Base-by-base conservation (phyloP, 2,113 vertebrate species). In the Psammodynastes pulverulentus region DNA sequence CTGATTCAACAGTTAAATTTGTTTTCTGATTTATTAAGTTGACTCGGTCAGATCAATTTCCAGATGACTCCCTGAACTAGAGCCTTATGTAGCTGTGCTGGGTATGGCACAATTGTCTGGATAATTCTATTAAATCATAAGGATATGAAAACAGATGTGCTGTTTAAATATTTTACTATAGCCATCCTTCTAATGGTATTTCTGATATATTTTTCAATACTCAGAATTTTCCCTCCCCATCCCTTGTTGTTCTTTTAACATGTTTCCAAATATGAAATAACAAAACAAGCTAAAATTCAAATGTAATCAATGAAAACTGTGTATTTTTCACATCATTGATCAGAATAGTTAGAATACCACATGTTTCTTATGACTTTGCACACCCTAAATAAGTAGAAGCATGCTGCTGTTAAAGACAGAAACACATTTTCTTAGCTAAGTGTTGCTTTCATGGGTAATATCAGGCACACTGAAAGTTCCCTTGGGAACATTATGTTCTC, bases 391-490 rank as follows among this genome's bases (percentile, higher is more conserved):
- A 87, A 67, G 86, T 52, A 87, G 46, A 91, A 67, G 45, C 85
- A 67, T 67, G 5, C 67, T 4, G 10, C 46, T 88, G 72, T 89
- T 23, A 48, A 88, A 84, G 19, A 13, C 29, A 56, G 86, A 84
- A 92, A 84, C 43, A 89, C n/a, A 45, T 79, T 92, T 84, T 92
- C 39, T 89, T 92, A 15, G 17, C 15, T 56, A 88, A 84, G 39
- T 84, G 26, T 52, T 89, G 62, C 52, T 88, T 92, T 89, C 62
- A 84, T 92, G 67, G 88, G 58, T 49, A 54, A 84, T 89, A 84
- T 48, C 84, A 29, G 39, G 46, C 86, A 89, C 19, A 34, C 8
- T 79, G 62, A 12, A 84, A 54, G 43, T 17, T 88, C 67, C 62
- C 49, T 29, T 34, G 51, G 91, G 91, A 54, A 89, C 13, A 15